Evolutionary conservation across 2,113 vertebrate genomes (phyloP).

Genomic region (Rhipidura dahli): DNA sequence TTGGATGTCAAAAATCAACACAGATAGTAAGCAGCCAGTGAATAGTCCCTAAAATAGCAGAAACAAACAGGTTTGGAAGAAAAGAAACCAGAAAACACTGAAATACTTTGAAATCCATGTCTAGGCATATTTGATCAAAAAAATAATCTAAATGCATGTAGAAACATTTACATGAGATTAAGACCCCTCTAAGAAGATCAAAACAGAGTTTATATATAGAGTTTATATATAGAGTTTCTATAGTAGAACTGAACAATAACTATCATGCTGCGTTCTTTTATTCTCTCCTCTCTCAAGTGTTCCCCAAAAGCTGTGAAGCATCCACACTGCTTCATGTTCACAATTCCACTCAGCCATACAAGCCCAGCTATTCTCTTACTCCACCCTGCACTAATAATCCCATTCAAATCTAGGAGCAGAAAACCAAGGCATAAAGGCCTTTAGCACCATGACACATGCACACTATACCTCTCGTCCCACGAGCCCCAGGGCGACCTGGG

Average conservation of each 20-base stretch:
- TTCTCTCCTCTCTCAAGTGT: rapidly evolving
- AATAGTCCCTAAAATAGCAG: background rate
- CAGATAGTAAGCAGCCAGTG: background rate
- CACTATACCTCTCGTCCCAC: constrained; percentile 85
- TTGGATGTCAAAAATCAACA: background rate
- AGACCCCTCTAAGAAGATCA: background rate
- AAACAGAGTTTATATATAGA: background rate
- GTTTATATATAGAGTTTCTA: no score
- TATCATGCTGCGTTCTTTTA: background rate
- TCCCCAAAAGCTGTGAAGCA: rapidly evolving
- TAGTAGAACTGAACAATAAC: background rate
- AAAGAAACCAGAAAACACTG: background rate
- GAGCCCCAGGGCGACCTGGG: constrained; percentile 82
- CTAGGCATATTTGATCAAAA: background rate
- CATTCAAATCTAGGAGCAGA: background rate
- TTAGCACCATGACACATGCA: background rate
- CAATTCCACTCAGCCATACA: background rate
- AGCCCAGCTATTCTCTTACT: background rate
- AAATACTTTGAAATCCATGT: background rate
- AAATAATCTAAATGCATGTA: background rate
- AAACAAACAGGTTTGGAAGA: background rate
- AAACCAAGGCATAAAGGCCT: background rate
- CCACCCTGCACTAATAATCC: background rate
- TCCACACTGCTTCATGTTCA: background rate
- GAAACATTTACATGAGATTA: background rate